Conservation (phyloP, 2,113 vertebrate genomes). For the Mus pahari region DNA sequence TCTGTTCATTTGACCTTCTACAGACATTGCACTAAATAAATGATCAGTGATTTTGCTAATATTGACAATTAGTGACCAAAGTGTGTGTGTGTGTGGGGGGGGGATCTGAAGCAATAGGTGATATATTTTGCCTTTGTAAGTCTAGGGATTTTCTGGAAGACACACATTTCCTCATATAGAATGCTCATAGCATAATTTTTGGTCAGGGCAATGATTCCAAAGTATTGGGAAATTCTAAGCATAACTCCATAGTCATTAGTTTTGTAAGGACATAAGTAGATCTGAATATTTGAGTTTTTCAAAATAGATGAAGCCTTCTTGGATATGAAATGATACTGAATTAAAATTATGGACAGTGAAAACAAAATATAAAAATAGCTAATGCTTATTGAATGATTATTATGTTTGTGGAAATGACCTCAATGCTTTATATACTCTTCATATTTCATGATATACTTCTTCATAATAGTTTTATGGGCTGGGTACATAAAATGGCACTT, state of each 20-base stretch:
- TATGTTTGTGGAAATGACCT: not conserved
- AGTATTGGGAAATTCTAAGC: not conserved
- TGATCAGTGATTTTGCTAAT: not conserved
- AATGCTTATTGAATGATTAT: not conserved
- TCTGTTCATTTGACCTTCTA: not conserved
- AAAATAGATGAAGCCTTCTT: not conserved
- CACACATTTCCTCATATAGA: not conserved
- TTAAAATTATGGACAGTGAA: constrained; percentile 19
- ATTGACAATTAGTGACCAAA: not conserved
- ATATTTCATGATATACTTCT: not conserved
- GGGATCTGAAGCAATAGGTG: not conserved
- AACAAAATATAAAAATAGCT: constrained; percentile 13
- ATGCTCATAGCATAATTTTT: not conserved
- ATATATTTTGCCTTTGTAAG: not conserved
- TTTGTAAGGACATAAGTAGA: constrained; percentile 24
- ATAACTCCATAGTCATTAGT: not conserved
- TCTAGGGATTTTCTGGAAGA: not conserved
- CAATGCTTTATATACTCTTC: not conserved
- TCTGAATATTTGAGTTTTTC: constrained; percentile 15
- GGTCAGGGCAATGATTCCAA: not conserved
- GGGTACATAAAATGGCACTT: not conserved
- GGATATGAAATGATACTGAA: not conserved
- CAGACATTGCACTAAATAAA: not conserved
- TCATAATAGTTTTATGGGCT: not conserved
- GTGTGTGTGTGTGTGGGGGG: not conserved